Base-by-base conservation (phyloP, 1,140 invertebrate genomes). In the Heliothis subflexa region DNA sequence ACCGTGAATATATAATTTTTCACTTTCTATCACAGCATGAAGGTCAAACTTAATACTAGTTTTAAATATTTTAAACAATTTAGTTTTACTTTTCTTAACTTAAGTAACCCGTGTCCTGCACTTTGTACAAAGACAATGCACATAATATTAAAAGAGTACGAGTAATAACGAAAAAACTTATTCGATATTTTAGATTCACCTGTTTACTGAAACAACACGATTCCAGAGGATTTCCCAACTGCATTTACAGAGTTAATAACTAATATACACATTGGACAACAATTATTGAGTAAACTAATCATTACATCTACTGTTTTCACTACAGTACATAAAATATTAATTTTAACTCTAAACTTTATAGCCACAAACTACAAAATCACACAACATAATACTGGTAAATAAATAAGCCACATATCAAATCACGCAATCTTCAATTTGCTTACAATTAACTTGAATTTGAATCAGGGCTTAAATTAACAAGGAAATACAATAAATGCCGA, bases 1-100 rank as follows among this genome's bases (percentile, higher is more conserved):
- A 52, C 33, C 45, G 45, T 75, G 73, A 75, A 33, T 45, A 40
- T 49, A 52, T n/a, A 25, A 18, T 25, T 28, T 75, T 62, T 64
- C 59, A 62, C 59, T 73, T 73, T 62, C 57, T 62, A 75, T 75
- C 73, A 75, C 73, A 75, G 73, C 73, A 64, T 62, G 14, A 74
- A 50, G 25, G 45, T 64, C 73, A 61, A 74, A 75, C 73, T 75
- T 75, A 74, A 52, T 40, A 52, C 73, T 75, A 75, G 18, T 62
- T 13, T 25, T 25, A 68, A 1, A 68, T 66, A 49, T 45, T 64
- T 64, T 18, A 66, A 50, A 25, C 59, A 62, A 33, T 62, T 62
- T 9, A 40, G 28, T 40, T 62, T 28, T 62, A 62, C 59, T 62
- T 50, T 62, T 59, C 73, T 52, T 75, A 75, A 74, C 21, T 74